Evolutionary conservation across 1,140 invertebrate species (phyloP), one percentile per base, ranked within the genome.

Genomic region (Paraescarpia echinospica): DNA sequence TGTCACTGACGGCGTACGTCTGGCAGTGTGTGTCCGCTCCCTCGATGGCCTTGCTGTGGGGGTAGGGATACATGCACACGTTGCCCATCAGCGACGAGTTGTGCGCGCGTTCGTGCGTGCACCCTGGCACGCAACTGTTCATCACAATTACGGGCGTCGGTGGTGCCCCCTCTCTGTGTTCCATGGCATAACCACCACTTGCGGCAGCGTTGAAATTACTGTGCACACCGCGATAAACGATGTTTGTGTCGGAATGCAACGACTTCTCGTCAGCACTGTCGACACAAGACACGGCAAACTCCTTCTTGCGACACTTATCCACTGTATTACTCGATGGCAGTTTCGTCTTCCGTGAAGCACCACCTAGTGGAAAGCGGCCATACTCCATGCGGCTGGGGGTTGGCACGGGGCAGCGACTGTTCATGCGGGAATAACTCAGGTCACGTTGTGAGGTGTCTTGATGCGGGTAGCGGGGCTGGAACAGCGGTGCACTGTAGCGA

Each of bases 11-110:
- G 34, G 35, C 41, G 31, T 91, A 91, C 41, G 91, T 4, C 91
- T 91, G 91, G n/a, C 91, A 91, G 48, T 91, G 91, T 14, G 34
- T 31, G 14, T 35, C 34, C 35, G 34, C 34, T 22, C 34, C 89
- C 8, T 90, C 35, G 33, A 34, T 31, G n/a, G 9, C 34, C 34
- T 90, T 90, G 35, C 89, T 90, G 89, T 90, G 89, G 2, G 89
- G 89, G 89, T 90, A 90, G 89, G 89, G 89, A 22, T 90, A 90
- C 33, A 35, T 90, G 89, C 89, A 90, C 33, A 35, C 35, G n/a
- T 90, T 90, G 35, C 89, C 89, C 89, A 90, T 90, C 35, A 35
- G 89, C 33, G 89, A 90, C 14, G 89, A 35, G 33, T 35, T 35
- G n/a, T 90, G 89, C 34, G 89, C 34, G 89, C 35, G 89, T 34